These are phyloP conservation scores for Cheiracanthium punctorium DNA, from an alignment of 2,888 invertebrate genomes.

Conservation along the genomic window DNA sequence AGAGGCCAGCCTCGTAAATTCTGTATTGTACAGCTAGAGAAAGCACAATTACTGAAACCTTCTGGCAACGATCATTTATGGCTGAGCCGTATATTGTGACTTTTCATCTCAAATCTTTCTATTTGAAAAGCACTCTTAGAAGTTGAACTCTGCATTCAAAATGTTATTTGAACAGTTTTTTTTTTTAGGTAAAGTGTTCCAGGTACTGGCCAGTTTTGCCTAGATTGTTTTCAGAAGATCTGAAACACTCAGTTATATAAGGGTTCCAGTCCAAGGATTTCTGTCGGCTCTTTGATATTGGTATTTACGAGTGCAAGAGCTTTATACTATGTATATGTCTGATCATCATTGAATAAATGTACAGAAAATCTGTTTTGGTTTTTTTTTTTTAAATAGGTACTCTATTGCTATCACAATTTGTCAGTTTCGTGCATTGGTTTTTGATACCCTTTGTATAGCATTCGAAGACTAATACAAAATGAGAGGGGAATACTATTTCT, in stretches of 20 bases:
- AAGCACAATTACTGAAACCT: slow-evolving; percentile 56
- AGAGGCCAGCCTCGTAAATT: slow-evolving; percentile 51
- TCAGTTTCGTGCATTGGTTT: too few species aligned
- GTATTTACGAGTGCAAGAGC: slow-evolving; percentile 73
- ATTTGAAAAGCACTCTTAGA: slow-evolving; percentile 66
- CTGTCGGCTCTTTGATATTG: slow-evolving; percentile 72
- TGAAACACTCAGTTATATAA: slow-evolving; percentile 58
- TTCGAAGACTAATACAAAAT: too few species aligned
- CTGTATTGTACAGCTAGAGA: slow-evolving; percentile 62
- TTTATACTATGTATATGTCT: slow-evolving; percentile 73
- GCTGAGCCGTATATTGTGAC: slow-evolving; percentile 51
- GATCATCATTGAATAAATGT: slow-evolving; percentile 72
- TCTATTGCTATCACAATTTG: too few species aligned
- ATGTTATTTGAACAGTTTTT: slow-evolving; percentile 41
- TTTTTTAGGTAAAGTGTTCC: slow-evolving; percentile 27
- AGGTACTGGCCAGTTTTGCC: slow-evolving; percentile 56
- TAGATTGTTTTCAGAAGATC: slow-evolving; percentile 64
- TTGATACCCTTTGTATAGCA: too few species aligned
- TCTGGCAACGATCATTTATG: slow-evolving; percentile 32
- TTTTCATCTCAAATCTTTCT: slow-evolving; percentile 60
- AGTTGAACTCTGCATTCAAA: slow-evolving; percentile 48
- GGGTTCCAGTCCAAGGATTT: slow-evolving; percentile 65
- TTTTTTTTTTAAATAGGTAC: neutral
- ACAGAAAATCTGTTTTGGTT: slow-evolving; percentile 70
- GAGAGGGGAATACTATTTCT: too few species aligned